Conservation (phyloP, 2,113 vertebrate species). For the Bubo bubo region DNA sequence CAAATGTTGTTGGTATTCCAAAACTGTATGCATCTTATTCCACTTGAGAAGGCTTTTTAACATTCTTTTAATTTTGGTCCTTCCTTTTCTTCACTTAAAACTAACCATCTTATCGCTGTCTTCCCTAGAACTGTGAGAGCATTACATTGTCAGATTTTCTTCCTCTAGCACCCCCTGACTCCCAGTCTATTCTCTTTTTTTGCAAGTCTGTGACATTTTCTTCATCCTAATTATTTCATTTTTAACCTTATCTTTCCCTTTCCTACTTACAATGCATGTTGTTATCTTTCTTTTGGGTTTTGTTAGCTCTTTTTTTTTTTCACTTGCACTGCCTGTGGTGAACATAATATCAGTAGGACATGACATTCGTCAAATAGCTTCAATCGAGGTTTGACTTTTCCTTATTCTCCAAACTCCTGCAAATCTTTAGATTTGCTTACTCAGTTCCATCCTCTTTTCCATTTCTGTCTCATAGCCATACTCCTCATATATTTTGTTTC, state of each 20-base stretch:
- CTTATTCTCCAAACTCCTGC: background rate
- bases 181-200: background rate
- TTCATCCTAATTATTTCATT: background rate
- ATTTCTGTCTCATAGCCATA: background rate
- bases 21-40: background rate
- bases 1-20: background rate
- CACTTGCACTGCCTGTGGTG: background rate
- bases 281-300: background rate
- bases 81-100: background rate
- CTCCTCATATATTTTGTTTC: background rate
- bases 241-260: conserved; percentile 27
- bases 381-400: background rate
- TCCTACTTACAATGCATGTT: background rate
- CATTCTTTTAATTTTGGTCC: background rate
- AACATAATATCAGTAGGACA: background rate
- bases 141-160: background rate
- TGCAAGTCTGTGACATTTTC: background rate
- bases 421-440: background rate
- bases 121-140: background rate
- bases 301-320: background rate
- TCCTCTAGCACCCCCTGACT: background rate
- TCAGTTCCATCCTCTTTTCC: background rate
- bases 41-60: background rate
- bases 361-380: background rate
- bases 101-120: background rate